Evolutionary conservation across 2,797 vertebrate genomes (phyloP), one percentile per base, ranked within the genome.

Genomic region (Dermochelys coriacea): DNA sequence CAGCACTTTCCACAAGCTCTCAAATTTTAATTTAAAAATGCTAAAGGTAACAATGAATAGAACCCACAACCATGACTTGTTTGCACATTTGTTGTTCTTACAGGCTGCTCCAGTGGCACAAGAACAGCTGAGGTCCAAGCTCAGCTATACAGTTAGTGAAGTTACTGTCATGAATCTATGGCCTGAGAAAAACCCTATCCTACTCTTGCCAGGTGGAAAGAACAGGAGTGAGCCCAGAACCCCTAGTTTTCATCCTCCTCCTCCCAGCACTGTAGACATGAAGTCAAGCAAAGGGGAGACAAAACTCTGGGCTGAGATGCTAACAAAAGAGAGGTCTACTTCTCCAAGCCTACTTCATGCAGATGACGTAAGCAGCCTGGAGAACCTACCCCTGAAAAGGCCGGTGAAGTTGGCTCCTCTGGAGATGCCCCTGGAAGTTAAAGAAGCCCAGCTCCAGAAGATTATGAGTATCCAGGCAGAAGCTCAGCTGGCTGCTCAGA

Each of bases 381-480:
- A 98, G 68, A 97, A 95, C 18, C 41, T 97, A 18, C 77, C 84
- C 1, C 85, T 90, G n/a, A 98, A 98, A 50, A 97, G 97, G 31
- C 98, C 98, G 1, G 93, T 98, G 82, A 99, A 98, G 91, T 89
- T 99, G 47, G 98, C 98, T 71, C 98, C 98, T 1, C 96, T 99
- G 88, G 97, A 98, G 47, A 98, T 98, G 57, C 97, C 98, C 1
- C 92, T 98, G 86, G 98, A 98, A 37, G 97, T 98, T 10, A 98
- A 97, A 93, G 98, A 98, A 92, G 97, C 98, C 37, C 99, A 99
- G 86, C 98, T 95, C 85, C 97, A 98, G 89, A 99, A 98, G 92
- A 98, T 98, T 5, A 97, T 97, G 96, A 96, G 91, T 21, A 85
- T 97, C 21, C 97, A 98, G 88, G 96, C 96, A 45, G 98, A 98